phyloP scores from a whole-genome alignment of 2,113 vertebrate genomes.

The Cephalopterus ornatus region DNA sequence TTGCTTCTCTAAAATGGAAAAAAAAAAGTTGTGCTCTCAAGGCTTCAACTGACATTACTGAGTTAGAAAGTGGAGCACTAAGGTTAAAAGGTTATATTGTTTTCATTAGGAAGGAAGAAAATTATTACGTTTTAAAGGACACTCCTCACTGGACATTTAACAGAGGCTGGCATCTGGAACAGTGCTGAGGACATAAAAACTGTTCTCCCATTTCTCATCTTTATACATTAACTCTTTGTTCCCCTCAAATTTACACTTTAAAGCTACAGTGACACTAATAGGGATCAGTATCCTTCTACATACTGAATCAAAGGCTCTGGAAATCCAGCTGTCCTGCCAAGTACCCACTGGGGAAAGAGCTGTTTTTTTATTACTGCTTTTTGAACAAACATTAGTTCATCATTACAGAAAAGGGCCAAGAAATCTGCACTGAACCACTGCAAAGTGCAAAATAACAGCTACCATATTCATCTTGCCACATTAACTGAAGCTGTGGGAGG shows the following conservation, averaged over 20 bases:
- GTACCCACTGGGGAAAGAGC: background rate
- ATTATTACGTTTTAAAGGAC: background rate
- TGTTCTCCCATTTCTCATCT: background rate
- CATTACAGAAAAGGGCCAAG: background rate
- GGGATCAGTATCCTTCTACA: background rate
- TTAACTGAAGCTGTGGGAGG: background rate
- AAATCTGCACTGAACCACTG: background rate
- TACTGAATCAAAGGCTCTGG: background rate
- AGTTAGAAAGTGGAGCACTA: background rate
- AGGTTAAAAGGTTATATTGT: background rate
- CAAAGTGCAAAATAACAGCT: background rate
- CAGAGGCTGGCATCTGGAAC: background rate
- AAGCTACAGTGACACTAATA: background rate
- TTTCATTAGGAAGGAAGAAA: background rate
- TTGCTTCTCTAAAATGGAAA: background rate
- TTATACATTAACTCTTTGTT: background rate
- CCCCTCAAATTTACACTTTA: background rate
- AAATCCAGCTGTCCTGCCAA: slow-evolving; percentile 2
- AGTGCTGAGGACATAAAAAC: background rate
- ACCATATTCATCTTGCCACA: background rate
- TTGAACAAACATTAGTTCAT: background rate
- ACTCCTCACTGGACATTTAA: background rate
- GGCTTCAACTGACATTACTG: background rate
- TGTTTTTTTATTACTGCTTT: background rate
- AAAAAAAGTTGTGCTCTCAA: background rate